Percentiles rank a stretch among this genome's conserved stretches.
Conservation (phyloP, 2,888 invertebrate genomes). For the Cyclophora albipunctata region DNA sequence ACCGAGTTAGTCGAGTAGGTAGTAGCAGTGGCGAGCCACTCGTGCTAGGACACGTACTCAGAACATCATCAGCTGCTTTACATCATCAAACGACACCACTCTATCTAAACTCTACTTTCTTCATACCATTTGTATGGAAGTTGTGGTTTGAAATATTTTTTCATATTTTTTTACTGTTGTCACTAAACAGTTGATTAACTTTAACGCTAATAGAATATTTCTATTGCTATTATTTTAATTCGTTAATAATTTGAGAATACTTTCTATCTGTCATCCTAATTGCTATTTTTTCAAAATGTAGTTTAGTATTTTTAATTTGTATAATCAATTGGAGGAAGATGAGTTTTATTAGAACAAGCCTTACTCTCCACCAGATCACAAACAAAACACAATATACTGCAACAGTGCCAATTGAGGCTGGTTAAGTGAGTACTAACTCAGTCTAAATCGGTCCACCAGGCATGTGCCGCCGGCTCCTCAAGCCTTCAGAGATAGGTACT, state of each 20-base stretch:
- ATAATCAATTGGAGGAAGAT: too few relatives aligned
- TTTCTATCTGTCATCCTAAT: too few relatives aligned
- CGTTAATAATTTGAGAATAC: too few relatives aligned
- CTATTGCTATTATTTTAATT: constrained; percentile 22
- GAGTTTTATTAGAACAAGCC: too few relatives aligned
- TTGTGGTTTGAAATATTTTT: constrained; percentile 47
- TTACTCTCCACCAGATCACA: too few relatives aligned
- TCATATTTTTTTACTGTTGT: constrained; percentile 61
- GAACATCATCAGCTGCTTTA: constrained; percentile 42
- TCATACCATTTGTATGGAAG: constrained; percentile 49
- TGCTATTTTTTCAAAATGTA: constrained; percentile 3
- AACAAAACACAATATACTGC: too few relatives aligned
- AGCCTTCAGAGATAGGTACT: too few relatives aligned
- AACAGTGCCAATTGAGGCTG: too few relatives aligned
- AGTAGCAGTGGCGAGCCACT: neutral
- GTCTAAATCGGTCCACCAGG: too few relatives aligned
- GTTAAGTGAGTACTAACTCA: too few relatives aligned
- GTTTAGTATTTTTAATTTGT: constrained; percentile 5
- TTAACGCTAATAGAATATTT: constrained; percentile 43
- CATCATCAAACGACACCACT: constrained; percentile 54
- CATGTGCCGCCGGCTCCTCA: too few relatives aligned
- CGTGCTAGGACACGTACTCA: constrained; percentile 1
- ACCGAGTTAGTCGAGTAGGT: too few relatives aligned
- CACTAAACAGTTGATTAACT: constrained; percentile 69
- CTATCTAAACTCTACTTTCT: constrained; percentile 51